Conservation (phyloP, 2,888 invertebrate species). For the Erebia aethiops region DNA sequence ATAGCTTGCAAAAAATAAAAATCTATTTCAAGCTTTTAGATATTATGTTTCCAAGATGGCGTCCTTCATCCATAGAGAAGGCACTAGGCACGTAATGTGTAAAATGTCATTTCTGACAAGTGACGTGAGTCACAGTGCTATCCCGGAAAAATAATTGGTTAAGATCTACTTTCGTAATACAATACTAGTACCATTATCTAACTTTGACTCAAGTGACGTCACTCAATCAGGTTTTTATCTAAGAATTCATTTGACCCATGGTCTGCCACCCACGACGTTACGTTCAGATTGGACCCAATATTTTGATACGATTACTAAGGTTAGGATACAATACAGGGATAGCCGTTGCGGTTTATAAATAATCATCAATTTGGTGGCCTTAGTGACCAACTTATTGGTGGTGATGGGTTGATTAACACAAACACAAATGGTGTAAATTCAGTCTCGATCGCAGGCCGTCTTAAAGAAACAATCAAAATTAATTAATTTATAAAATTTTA, state of each 20-base stretch:
- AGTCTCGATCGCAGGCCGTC: no score
- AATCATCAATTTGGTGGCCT: neutral
- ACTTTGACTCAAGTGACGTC: conserved; percentile 49
- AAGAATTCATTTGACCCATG: conserved; percentile 72
- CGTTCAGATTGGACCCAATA: conserved; percentile 46
- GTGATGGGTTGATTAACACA: neutral
- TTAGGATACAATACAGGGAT: neutral
- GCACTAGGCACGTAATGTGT: no score
- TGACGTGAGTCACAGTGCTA: no score
- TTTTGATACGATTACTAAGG: conserved; percentile 54
- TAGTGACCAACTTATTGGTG: neutral
- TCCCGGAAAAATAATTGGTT: neutral
- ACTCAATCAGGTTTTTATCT: conserved; percentile 69
- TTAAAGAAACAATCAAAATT: neutral
- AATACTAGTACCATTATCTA: neutral
- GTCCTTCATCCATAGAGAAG: no score
- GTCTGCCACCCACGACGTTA: conserved; percentile 75
- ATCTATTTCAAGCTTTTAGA: no score
- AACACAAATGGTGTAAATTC: no score
- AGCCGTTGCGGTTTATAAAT: neutral
- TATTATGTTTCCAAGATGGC: no score
- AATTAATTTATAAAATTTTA: no score
- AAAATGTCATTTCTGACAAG: no score
- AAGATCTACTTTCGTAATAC: neutral
- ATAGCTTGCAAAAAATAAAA: no score